Conservation (phyloP, 2,888 invertebrate species). For the Synanthedon myopaeformis region DNA sequence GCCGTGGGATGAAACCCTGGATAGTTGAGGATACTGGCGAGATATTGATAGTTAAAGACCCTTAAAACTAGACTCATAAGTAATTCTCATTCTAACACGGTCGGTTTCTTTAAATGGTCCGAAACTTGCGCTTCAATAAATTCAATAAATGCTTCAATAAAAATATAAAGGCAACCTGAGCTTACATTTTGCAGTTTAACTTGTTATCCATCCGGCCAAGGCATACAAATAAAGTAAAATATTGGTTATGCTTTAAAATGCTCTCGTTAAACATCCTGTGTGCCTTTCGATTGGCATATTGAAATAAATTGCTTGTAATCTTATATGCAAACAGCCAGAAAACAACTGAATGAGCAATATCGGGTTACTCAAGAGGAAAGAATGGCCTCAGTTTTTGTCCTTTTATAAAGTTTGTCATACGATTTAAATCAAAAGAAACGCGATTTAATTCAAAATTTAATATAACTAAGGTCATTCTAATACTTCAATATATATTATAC, state of each 20-base stretch:
- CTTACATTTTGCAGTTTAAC: neutral
- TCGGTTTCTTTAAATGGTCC: no score
- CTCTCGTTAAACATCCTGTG: slow-evolving; percentile 35
- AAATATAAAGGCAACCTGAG: neutral
- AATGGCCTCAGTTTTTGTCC: slow-evolving; percentile 43
- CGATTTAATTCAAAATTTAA: neutral
- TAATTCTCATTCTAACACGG: no score
- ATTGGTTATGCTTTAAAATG: slow-evolving; percentile 34
- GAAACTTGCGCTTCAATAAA: no score
- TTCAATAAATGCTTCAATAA: no score
- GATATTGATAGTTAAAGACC: no score
- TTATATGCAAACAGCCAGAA: slow-evolving; percentile 67
- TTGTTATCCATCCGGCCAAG: neutral
- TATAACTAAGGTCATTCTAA: neutral
- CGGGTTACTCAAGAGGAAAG: slow-evolving; percentile 51
- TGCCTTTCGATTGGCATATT: slow-evolving; percentile 57
- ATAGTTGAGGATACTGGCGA: no score
- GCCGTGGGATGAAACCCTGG: no score
- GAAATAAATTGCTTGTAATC: slow-evolving; percentile 69
- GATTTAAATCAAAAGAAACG: slow-evolving; percentile 9
- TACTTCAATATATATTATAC: neutral
- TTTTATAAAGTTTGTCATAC: slow-evolving; percentile 30
- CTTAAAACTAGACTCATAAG: no score
- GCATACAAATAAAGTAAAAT: slow-evolving; percentile 31
- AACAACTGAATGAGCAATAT: slow-evolving; percentile 65